phyloP scores from a whole-genome alignment of 1,140 invertebrate genomes.

The Cotesia glomerata region DNA sequence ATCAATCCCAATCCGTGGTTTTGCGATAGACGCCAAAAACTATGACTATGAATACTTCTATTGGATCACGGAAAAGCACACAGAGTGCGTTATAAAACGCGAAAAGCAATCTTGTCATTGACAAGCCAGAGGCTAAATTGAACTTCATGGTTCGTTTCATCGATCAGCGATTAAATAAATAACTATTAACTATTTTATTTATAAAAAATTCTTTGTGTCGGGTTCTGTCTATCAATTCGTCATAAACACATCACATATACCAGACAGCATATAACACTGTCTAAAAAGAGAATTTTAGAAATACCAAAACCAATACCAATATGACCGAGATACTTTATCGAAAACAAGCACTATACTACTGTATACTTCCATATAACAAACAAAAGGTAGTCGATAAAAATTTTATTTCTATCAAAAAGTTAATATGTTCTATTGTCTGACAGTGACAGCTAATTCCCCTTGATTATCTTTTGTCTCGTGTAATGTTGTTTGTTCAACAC shows the following conservation, averaged over 20 bases:
- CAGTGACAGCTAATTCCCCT: constrained; percentile 25
- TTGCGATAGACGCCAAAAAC: too few relatives aligned
- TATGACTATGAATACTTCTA: not conserved
- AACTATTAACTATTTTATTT: not conserved
- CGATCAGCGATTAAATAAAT: not conserved
- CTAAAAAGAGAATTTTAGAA: not conserved
- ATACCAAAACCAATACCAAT: not conserved
- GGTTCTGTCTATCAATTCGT: constrained; percentile 7
- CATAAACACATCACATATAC: not conserved
- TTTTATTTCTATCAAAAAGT: too few relatives aligned
- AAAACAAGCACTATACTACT: too few relatives aligned
- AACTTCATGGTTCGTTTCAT: not conserved
- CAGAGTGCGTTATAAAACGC: not conserved
- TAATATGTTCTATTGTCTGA: not conserved
- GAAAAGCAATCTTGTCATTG: not conserved
- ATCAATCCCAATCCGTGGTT: too few relatives aligned
- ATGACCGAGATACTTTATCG: too few relatives aligned
- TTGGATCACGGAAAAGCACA: not conserved
- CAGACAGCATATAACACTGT: not conserved
- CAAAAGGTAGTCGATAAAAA: too few relatives aligned
- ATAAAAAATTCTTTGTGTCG: not conserved
- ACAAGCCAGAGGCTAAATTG: not conserved
- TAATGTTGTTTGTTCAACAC: constrained; percentile 42
- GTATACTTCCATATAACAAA: too few relatives aligned
- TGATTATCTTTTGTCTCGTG: constrained; percentile 36